phyloP scores from a whole-genome alignment of 2,113 vertebrate genomes.

The Lanius ludovicianus region DNA sequence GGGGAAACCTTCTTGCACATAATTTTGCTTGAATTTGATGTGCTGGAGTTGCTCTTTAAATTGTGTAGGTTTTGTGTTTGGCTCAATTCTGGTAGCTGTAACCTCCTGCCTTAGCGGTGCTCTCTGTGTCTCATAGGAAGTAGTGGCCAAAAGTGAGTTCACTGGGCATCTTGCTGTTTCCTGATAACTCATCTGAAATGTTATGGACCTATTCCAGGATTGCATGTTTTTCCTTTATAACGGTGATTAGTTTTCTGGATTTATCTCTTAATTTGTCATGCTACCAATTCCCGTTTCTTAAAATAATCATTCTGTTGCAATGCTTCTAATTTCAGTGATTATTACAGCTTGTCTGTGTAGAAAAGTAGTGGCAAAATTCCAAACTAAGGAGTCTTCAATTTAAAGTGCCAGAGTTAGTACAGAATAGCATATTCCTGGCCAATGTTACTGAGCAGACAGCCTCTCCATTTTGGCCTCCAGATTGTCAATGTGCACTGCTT shows the following conservation, averaged over 20 bases:
- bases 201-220: not conserved
- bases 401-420: not conserved
- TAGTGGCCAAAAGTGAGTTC: not conserved
- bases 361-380: not conserved
- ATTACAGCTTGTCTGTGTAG: not conserved
- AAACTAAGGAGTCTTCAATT: not conserved
- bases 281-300: constrained; percentile 20
- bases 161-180: not conserved
- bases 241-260: not conserved
- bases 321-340: not conserved
- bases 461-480: not conserved
- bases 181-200: not conserved
- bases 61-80: not conserved
- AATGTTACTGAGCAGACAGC: not conserved
- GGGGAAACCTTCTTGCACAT: not conserved
- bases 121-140: not conserved
- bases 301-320: not conserved
- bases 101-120: not conserved
- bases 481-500: not conserved
- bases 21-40: not conserved
- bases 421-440: not conserved
- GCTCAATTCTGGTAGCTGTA: not conserved
- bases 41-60: not conserved
- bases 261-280: constrained; percentile 14
- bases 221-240: not conserved